A percentile compares a stretch with the other conserved stretches of the same genome.
Evolutionary conservation across 2,113 vertebrate genomes (phyloP).

Genomic region (Thermophis baileyi): DNA sequence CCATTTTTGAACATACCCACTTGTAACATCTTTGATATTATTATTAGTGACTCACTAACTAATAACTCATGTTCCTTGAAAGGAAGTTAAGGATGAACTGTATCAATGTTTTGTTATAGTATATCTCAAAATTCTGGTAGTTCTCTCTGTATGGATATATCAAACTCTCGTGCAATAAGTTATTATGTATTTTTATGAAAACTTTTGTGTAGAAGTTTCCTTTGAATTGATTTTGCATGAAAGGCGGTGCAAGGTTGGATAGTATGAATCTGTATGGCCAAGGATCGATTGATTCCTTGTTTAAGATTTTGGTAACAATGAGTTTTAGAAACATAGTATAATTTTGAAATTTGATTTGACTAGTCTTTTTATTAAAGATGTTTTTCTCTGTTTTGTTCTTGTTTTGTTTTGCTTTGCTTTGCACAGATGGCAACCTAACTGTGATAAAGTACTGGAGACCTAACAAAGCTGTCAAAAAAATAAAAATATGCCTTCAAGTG

Average conservation of each 20-base stretch:
- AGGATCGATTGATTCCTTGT: background rate
- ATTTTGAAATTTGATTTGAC: background rate
- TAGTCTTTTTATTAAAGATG: background rate
- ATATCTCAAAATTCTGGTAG: background rate
- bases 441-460: background rate
- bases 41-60: background rate
- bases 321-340: background rate
- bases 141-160: background rate
- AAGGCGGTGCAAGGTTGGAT: background rate
- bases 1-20: background rate
- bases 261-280: background rate
- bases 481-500: background rate
- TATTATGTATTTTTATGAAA: background rate
- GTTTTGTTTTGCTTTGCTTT: background rate
- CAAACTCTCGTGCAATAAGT: background rate
- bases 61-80: background rate
- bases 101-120: background rate
- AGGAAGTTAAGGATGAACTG: background rate
- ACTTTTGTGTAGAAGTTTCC: background rate
- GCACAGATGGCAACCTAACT: background rate
- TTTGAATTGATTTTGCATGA: background rate
- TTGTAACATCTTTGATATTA: background rate
- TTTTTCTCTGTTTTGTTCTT: background rate
- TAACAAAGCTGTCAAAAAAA: background rate
- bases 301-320: background rate